phyloP scores from a whole-genome alignment of 2,888 invertebrate genomes.

The Eueremaeus valkanovi region DNA sequence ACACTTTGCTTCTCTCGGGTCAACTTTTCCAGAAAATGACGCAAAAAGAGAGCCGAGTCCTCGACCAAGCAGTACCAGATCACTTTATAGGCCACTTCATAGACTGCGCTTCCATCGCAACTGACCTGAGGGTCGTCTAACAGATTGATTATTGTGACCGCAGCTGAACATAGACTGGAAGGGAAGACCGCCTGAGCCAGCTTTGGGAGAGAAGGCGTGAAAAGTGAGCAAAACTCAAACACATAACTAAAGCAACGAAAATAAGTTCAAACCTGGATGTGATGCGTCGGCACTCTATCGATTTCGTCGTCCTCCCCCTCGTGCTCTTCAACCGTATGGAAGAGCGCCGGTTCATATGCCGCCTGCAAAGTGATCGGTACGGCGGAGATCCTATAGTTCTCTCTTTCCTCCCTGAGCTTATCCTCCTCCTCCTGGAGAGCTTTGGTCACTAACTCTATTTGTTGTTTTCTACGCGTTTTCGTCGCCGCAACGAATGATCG shows the following conservation, averaged over 20 bases:
- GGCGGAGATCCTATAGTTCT: conserved; percentile 90
- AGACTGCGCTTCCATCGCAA: conserved; percentile 87
- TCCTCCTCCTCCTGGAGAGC: conserved; percentile 94
- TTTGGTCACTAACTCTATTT: conserved; percentile 93
- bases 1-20: conserved; percentile 89
- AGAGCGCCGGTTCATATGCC: conserved; percentile 88
- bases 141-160: conserved; percentile 86
- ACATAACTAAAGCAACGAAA: neutral
- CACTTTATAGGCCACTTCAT: conserved; percentile 93
- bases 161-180: conserved; percentile 90
- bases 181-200: conserved; percentile 92
- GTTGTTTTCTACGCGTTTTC: conserved; percentile 96
- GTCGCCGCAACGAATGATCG: conserved; percentile 94
- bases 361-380: conserved; percentile 93
- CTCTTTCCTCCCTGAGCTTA: conserved; percentile 86
- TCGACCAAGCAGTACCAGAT: conserved; percentile 98
- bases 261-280: conserved; percentile 42
- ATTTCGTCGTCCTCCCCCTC: conserved; percentile 62
- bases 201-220: conserved; percentile 52
- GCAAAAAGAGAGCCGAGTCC: conserved; percentile 90
- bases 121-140: conserved; percentile 95
- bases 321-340: conserved; percentile 77
- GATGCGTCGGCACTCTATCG: conserved; percentile 45
- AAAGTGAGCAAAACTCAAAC: neutral
- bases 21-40: conserved; percentile 90